Evolutionary conservation across 2,888 invertebrate species (phyloP), one percentile per base, ranked within the genome.

Genomic region (Charanyca ferruginea): DNA sequence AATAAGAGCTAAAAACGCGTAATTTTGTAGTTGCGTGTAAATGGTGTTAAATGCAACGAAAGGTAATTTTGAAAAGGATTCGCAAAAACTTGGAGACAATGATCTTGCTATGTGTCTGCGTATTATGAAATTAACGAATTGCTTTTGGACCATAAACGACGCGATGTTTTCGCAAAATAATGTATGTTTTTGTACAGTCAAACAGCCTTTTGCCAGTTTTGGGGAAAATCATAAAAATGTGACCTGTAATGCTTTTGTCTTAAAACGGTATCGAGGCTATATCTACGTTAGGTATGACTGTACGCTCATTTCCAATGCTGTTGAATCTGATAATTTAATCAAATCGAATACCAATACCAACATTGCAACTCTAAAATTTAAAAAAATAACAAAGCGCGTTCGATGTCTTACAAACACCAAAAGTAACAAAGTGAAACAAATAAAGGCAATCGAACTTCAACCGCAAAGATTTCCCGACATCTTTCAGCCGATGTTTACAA

Each of bases 401-500:
- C 81, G 89, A 87, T 81, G 81, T 78, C 75, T 81, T 81, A 75
- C 73, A 79, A 84, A 79, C 70, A 80, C 55, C 66, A 69, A 67
- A 82, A 82, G 84, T 84, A 84, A 80, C 83, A 84, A 85, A 85
- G 79, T 80, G 86, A 82, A 87, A 87, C 84, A 87, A 89, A 88
- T 84, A 87, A 87, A 87, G 86, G 84, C 89, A 87, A 90, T 90
- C 89, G 89, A 89, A 90, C 87, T 90, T 90, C 83, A 81, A 91
- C 90, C 91, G 87, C 91, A 84, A 83, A 87, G 90, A 91, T 91
- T 90, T 85, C 84, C 86, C 85, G 88, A 92, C 93, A 92, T 91
- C 92, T 90, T 89, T 86, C 83, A 88, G 83, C 88, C 88, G 83
- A 85, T 93, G 94, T 93, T 94, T 92, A 93, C 94, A 94, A 93